Evolutionary conservation across 1,140 invertebrate species (phyloP), one percentile per base, ranked within the genome.

Genomic region (silkworm (Bombyx mori)): DNA sequence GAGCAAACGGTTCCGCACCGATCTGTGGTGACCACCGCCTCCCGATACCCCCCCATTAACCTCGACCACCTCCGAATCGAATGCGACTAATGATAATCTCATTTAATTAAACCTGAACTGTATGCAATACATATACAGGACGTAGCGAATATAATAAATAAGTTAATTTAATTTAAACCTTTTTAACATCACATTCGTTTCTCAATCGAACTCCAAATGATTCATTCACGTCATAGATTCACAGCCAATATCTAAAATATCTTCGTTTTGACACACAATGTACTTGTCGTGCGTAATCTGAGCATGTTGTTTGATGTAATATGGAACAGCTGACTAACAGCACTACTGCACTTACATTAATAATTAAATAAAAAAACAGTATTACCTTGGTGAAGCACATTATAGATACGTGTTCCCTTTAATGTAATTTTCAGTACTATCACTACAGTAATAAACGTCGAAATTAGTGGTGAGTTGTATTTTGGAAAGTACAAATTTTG

Each of bases 391-490:
- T 35, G 26, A 35, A 3, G 26, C 26, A 35, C 26, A 35, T 35
- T 35, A 80, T 80, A 82, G 79, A 76, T 78, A 73, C 77, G 74
- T 80, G 79, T 79, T 10, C 66, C 71, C 77, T 75, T 64, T 75
- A 71, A 73, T 65, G 72, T 75, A 71, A 68, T 72, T 84, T 86
- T 79, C 83, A 86, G 83, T 86, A 75, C 54, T 73, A 70, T 74
- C 74, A 76, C 79, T 71, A 82, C 79, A 75, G 79, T 86, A 86
- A 77, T 74, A 69, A 71, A 73, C 74, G 73, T 77, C 75, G 77
- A 73, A 66, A 69, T 86, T 82, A 84, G 83, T 86, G 83, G 83
- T 84, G 83, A 86, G 83, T 82, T 82, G 79, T 82, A 71, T 82
- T 81, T 78, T 82, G 75, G 75, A 63, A 71, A 77, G 73, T 35